Evolutionary conservation across 2,888 invertebrate genomes (phyloP), one percentile per base, ranked within the genome.

Genomic region (Acrobasis consociella): DNA sequence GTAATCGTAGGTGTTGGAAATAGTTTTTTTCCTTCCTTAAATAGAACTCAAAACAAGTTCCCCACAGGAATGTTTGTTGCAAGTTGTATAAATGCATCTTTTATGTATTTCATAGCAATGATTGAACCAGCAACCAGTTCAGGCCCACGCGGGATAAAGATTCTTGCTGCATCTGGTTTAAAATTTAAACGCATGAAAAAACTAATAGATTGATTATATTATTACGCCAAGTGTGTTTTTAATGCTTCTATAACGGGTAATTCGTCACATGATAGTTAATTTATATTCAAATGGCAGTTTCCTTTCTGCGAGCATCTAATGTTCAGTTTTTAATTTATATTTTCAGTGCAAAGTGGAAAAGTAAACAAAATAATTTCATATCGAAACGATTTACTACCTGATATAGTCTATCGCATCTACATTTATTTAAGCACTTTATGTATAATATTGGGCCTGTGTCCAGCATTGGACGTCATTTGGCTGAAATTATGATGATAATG

Each of bases 341-440:
- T 62, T 55, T 61, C 65, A 53, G 52, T 49, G 51, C 42, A 53
- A 67, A 74, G 67, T 74, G 72, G 70, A 74, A 77, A 77, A 78
- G 74, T 77, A 71, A 71, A 5, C 31, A 7, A 31, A 31, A 31
- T 8, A 7, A 31, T 31, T 7, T 31, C 31, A 31, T 31, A 31
- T 31, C 71, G 71, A 69, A 67, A 68, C 72, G 69, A 72, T 77
- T 75, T 77, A 69, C 64, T 63, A 67, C 62, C 67, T 68, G 75
- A 70, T 68, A 74, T 72, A 74, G 74, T 71, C 68, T 67, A 67
- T 70, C 69, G 72, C 66, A 62, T 73, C 64, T 66, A 64, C 67
- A 61, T 63, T 16, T 62, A 31, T 62, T 52, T n/a, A 13, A 3
- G 11, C n/a, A 46, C 13, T 5, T n/a, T 2, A 11, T 46, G 13